Conservation (phyloP, 92 coral and sea anemone genomes). For the Phymanthus crucifer region DNA sequence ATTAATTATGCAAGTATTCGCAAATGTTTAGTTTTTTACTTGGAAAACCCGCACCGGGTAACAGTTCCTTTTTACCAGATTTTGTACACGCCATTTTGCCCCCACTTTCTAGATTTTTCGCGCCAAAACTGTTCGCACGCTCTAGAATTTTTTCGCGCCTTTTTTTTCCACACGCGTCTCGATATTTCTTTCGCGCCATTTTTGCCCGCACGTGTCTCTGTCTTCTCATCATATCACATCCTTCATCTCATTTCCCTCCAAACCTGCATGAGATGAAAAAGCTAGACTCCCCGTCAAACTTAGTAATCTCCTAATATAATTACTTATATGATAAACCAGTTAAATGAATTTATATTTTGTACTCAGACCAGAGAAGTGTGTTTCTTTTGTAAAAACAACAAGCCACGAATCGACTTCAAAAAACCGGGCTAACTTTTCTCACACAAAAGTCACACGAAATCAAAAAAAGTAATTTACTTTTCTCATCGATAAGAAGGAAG, state of each 20-base stretch:
- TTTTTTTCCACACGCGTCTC: no score
- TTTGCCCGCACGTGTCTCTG: no score
- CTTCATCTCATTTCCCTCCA: slow-evolving; percentile 25
- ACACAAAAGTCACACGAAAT: neutral
- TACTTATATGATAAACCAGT: neutral
- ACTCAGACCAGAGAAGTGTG: neutral
- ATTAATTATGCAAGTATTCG: no score
- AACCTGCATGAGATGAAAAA: slow-evolving; percentile 11
- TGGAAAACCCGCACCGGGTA: no score
- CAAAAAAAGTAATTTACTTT: neutral
- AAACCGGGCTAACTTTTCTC: neutral
- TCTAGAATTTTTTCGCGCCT: no score
- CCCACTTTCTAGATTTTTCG: no score
- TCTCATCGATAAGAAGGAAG: neutral
- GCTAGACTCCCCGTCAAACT: slow-evolving; percentile 1
- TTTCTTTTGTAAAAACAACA: neutral
- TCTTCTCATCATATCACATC: no score
- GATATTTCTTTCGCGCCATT: no score
- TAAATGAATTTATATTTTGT: neutral
- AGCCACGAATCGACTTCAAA: neutral
- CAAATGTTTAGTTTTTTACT: no score
- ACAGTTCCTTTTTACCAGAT: no score
- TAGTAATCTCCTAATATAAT: neutral
- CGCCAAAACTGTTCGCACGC: no score
- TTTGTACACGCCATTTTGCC: no score